phyloP scores from a whole-genome alignment of 2,113 vertebrate species.

The Paramisgurnus dabryanus region DNA sequence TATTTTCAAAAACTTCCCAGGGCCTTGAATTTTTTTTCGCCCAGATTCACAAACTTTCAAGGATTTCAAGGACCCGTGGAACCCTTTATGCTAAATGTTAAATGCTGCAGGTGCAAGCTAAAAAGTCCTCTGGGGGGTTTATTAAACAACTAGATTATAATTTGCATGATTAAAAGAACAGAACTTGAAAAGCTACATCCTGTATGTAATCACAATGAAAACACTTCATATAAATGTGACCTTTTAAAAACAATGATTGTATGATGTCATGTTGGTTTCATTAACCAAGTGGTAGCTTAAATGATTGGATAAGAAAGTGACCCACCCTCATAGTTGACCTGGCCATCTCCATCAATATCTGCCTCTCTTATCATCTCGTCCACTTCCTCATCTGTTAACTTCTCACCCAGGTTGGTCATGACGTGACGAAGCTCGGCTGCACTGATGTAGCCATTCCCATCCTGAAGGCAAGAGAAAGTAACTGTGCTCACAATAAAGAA shows the following conservation, averaged over 20 bases:
- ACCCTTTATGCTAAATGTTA: background rate
- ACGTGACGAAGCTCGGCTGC: conserved; percentile 87
- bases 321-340: conserved; percentile 92
- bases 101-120: background rate
- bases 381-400: conserved; percentile 89
- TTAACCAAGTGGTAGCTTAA: too few relatives aligned
- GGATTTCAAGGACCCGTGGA: too few relatives aligned
- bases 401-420: conserved; percentile 91
- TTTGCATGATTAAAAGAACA: background rate
- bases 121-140: background rate
- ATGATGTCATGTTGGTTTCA: background rate
- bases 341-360: conserved; percentile 87
- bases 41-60: too few relatives aligned
- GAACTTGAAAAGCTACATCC: background rate
- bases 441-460: conserved; percentile 89
- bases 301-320: background rate
- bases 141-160: background rate
- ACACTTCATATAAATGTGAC: background rate
- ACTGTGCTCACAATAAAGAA: too few relatives aligned
- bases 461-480: conserved; percentile 64
- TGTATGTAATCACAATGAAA: background rate
- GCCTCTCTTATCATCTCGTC: conserved; percentile 93
- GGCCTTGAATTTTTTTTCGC: too few relatives aligned
- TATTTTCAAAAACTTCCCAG: too few relatives aligned
- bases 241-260: too few relatives aligned